Percentiles rank a stretch among this genome's conserved stretches.
phyloP scores from a whole-genome alignment of 2,797 vertebrate genomes.

The Orestias chungarensis region DNA sequence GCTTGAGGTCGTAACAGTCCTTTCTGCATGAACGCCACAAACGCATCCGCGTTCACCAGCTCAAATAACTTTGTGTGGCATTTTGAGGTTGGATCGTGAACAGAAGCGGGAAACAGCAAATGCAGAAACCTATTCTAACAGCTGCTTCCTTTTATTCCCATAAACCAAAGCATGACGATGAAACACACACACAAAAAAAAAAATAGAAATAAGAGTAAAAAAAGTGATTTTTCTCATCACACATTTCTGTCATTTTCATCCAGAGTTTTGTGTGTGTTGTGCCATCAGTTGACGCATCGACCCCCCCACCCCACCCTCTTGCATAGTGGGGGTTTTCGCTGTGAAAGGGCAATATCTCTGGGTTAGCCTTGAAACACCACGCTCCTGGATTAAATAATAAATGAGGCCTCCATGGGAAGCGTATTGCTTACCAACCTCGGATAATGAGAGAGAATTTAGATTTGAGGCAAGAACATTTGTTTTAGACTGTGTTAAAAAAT shows the following conservation, averaged over 20 bases:
- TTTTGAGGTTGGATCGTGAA: constrained; percentile 36
- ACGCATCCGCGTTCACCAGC: constrained; percentile 21
- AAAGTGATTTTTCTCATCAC: background rate
- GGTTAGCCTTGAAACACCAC: constrained; percentile 72
- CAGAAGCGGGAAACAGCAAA: constrained; percentile 23
- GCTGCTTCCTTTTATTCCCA: constrained; percentile 28
- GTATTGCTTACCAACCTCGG: constrained; percentile 56
- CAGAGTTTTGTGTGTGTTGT: constrained; percentile 51
- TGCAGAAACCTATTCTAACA: constrained; percentile 25
- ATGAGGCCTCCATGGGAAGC: constrained; percentile 76
- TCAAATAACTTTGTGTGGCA: constrained; percentile 42
- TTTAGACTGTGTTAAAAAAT: no score
- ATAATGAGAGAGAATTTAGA: constrained; percentile 59
- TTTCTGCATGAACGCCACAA: constrained; percentile 27
- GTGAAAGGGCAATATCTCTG: constrained; percentile 78
- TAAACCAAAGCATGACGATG: constrained; percentile 16
- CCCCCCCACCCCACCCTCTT: constrained; percentile 66
- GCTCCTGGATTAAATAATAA: constrained; percentile 79
- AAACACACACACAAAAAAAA: no score
- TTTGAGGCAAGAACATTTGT: constrained; percentile 18
- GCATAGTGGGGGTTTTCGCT: constrained; percentile 74
- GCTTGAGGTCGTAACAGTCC: constrained; percentile 31
- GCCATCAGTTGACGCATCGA: constrained; percentile 62
- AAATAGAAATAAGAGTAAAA: background rate
- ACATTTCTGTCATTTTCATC: constrained; percentile 50